Percentiles rank a stretch among this genome's conserved stretches.
Evolutionary conservation across 1,140 invertebrate species (phyloP).

Genomic region (Eumaeus atala): DNA sequence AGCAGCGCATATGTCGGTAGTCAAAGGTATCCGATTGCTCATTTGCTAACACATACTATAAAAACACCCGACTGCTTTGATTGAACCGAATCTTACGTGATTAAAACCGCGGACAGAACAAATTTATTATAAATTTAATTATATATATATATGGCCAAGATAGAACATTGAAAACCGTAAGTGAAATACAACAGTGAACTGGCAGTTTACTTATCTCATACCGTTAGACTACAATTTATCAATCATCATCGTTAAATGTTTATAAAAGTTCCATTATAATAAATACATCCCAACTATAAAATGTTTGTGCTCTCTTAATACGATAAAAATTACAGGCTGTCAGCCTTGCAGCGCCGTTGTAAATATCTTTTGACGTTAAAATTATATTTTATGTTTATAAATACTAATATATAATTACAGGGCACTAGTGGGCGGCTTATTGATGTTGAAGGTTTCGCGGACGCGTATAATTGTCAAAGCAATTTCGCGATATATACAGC

Average conservation of each 20-base stretch:
- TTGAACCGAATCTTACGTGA: too few species aligned
- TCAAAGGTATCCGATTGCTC: too few species aligned
- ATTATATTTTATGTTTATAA: slow-evolving; percentile 60
- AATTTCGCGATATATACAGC: neutral
- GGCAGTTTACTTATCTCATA: neutral
- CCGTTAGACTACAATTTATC: neutral
- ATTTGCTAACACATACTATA: too few species aligned
- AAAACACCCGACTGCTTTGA: too few species aligned
- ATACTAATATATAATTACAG: slow-evolving; percentile 40
- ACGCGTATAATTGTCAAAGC: slow-evolving; percentile 7
- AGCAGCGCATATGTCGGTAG: too few species aligned
- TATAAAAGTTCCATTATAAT: slow-evolving; percentile 38
- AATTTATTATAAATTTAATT: too few species aligned
- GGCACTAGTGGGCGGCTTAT: slow-evolving; percentile 24
- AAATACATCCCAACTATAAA: slow-evolving; percentile 42
- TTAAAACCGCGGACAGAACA: too few species aligned
- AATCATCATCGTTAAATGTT: slow-evolving; percentile 6
- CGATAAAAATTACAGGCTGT: slow-evolving; percentile 52
- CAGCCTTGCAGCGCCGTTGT: slow-evolving; percentile 40
- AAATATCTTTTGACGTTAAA: slow-evolving; percentile 52
- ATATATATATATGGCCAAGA: too few species aligned
- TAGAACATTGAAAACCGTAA: too few species aligned
- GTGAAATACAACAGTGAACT: neutral
- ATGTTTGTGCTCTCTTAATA: slow-evolving; percentile 36
- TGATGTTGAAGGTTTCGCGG: slow-evolving; percentile 27